phyloP scores from a whole-genome alignment of 2,797 vertebrate genomes.

The Petrocephalus sullivani region DNA sequence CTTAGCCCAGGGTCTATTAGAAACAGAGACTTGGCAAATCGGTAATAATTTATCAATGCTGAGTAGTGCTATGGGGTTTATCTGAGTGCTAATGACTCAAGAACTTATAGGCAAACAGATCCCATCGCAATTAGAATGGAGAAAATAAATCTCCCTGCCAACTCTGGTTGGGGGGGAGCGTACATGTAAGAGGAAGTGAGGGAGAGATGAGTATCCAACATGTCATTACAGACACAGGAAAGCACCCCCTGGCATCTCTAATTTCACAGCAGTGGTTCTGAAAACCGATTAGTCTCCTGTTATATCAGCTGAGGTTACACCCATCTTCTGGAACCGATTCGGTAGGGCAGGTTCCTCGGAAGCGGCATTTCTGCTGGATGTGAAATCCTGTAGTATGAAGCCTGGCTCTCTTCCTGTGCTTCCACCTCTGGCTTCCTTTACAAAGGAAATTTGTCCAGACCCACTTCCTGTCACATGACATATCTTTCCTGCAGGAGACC shows the following conservation, averaged over 20 bases:
- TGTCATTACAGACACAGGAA: background rate
- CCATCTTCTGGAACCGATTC: background rate
- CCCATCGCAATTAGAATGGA: background rate
- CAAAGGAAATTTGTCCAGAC: background rate
- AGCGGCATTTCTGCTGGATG: background rate
- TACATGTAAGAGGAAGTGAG: background rate
- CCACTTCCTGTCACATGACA: too few relatives aligned
- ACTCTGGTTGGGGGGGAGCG: background rate
- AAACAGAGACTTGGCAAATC: background rate
- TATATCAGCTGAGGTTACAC: background rate
- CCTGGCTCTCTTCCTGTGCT: background rate
- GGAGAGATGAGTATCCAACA: background rate
- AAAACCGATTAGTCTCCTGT: background rate
- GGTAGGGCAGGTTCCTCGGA: background rate
- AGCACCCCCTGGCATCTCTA: background rate
- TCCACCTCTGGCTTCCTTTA: background rate
- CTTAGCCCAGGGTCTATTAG: background rate
- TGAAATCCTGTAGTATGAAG: background rate
- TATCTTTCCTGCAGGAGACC: background rate
- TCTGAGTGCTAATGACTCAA: background rate
- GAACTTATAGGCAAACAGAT: background rate
- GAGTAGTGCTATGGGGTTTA: background rate
- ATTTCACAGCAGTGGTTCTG: background rate
- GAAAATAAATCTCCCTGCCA: background rate
- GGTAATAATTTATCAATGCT: slow-evolving; percentile 9